These are phyloP conservation scores for Strigamia crassipes DNA, from an alignment of 2,888 invertebrate genomes.

Conservation along the genomic window DNA sequence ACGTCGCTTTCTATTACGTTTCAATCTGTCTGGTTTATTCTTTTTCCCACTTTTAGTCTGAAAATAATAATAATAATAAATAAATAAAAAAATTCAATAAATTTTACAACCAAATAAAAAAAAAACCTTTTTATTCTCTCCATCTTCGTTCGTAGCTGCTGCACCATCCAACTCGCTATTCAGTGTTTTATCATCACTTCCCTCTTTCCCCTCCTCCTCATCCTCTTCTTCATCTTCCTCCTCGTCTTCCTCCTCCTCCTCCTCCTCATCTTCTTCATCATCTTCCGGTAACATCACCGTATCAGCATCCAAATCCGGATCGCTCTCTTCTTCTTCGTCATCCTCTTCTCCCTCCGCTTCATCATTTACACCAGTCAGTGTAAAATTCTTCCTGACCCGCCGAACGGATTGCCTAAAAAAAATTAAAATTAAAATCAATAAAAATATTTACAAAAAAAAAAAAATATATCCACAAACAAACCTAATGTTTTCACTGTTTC, in stretches of 20 bases:
- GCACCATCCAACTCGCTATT: background rate
- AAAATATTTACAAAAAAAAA: background rate
- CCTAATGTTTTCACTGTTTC: constrained; percentile 19
- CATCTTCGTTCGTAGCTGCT: background rate
- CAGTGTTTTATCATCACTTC: background rate
- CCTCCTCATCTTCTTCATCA: constrained; percentile 40
- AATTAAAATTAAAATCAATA: background rate
- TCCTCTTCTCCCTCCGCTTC: constrained; percentile 44
- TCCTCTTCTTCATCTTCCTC: constrained; percentile 42
- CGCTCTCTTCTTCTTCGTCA: constrained; percentile 45
- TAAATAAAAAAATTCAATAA: background rate
- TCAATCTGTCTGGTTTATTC: constrained; percentile 10
- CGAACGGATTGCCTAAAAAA: constrained; percentile 12
- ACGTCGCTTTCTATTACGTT: constrained; percentile 38
- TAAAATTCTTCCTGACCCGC: background rate
- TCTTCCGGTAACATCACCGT: background rate
- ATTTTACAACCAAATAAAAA: background rate
- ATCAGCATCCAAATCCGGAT: constrained; percentile 43
- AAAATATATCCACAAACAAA: background rate
- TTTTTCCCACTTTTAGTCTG: constrained; percentile 24
- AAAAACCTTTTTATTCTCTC: constrained; percentile 31
- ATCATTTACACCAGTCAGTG: background rate
- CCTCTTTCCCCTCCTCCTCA: constrained; percentile 28
- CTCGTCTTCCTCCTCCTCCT: constrained; percentile 45
- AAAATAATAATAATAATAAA: too few species aligned